A percentile compares a stretch with the other conserved stretches of the same genome.
Conservation (phyloP, 2,113 vertebrate species). For the Bolborhynchus lineola region DNA sequence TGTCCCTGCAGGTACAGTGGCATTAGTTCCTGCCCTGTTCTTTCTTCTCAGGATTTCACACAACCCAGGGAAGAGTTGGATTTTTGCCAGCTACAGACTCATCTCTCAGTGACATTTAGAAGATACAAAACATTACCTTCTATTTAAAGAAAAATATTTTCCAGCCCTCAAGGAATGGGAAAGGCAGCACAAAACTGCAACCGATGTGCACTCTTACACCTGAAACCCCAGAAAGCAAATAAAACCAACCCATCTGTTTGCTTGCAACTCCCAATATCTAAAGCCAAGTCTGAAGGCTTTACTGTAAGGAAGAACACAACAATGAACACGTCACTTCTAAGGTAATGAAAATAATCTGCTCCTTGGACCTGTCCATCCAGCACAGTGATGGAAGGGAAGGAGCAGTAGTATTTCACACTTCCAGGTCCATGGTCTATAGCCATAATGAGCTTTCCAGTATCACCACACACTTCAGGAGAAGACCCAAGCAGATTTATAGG, state of each 20-base stretch:
- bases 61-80: neutral
- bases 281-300: neutral
- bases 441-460: conserved; percentile 24
- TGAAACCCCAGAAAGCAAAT: neutral
- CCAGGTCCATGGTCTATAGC: neutral
- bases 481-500: conserved; percentile 55
- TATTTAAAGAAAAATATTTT: neutral
- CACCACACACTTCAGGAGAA: neutral
- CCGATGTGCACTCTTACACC: rapidly evolving
- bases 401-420: conserved; percentile 40
- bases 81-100: neutral
- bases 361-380: neutral
- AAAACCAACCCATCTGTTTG: neutral
- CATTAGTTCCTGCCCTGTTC: neutral
- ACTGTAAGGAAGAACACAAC: neutral
- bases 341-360: neutral
- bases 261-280: neutral
- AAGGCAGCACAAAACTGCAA: neutral
- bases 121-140: neutral
- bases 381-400: neutral
- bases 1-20: neutral
- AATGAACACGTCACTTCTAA: conserved; percentile 14
- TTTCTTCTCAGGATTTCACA: neutral
- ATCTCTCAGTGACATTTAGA: neutral
- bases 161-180: neutral